Base-by-base conservation (phyloP, 2,888 invertebrate genomes). In the Lapara coniferarum region DNA sequence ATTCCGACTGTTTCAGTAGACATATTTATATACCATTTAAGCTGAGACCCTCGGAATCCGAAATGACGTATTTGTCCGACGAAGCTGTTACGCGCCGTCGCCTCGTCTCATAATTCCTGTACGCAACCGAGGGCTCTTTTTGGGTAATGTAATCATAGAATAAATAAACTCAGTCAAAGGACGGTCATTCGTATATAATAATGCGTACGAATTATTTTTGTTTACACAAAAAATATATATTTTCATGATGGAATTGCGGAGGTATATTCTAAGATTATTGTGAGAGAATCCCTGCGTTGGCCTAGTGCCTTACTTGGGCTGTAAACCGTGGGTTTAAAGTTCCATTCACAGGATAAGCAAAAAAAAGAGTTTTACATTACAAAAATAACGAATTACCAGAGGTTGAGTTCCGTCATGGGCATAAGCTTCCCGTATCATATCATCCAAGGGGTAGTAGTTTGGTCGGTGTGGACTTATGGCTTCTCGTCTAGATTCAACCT, bases 81-180 rank as follows among this genome's bases (percentile, higher is more conserved):
- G 46, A 49, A 63, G 49, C 63, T 63, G 63, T 63, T 63, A 46
- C 46, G 63, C 19, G 8, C 59, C 46, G 16, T 55, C 55, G 46
- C 46, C 6, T 19, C 46, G 37, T 19, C 49, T 19, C 44, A 16
- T 63, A 63, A 63, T 19, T 49, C 19, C 46, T 19, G 46, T 12
- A 49, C 19, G 13, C 49, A 16, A 13, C 46, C 13, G 16, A 63
- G 19, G 63, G 13, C 46, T 49, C 46, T 63, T 46, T 16, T 59
- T 58, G 2, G 49, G 63, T 63, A 63, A 63, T 63, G 63, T 63
- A 63, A 63, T 63, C 63, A 63, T 63, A 63, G 63, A 63, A 63
- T 63, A 63, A 63, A 63, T 63, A 63, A 49, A 19, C 63, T 19
- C 13, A 63, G 63, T 19, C 63, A 63, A 63, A 63, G 63, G 63